Evolutionary conservation across 2,888 invertebrate species (phyloP), one percentile per base, ranked within the genome.

Genomic region (Archips xylosteana): DNA sequence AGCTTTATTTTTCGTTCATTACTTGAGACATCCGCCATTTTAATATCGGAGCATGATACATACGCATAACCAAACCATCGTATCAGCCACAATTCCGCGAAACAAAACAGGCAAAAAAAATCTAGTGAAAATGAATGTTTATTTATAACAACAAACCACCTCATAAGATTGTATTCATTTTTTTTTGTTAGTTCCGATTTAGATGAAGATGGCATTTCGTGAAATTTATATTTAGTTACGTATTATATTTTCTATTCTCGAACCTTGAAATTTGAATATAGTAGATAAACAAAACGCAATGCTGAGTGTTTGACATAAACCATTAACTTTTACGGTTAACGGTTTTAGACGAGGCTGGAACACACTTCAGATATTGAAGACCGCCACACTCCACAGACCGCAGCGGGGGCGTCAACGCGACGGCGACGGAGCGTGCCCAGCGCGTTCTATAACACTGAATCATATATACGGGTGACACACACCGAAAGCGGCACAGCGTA

Each of bases 1-100:
- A 92, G 87, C 85, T 94, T 94, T 83, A 92, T 81, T 92, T 94
- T 95, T 78, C 93, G 90, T 54, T 94, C 94, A 85, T 81, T 87
- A 82, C 84, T 91, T 91, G 93, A 87, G 94, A 94, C 94, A 94
- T 94, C 94, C 89, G 94, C 94, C 94, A 94, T 94, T 94, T 94
- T 94, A 88, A 78, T 90, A 92, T 90, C 92, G 84, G 88, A 89
- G 87, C 86, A 69, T 51, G 61, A 61, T 69, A 69, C 67, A 71
- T 74, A 75, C 70, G 66, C 66, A 75, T 74, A 71, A 75, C 80
- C 83, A 83, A 84, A 85, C 77, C 79, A 85, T 81, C 82, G 59
- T 83, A 83, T 80, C 78, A 75, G 80, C 81, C 83, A 74, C 75
- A 51, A 59, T 10, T 45, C 57, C 45, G 54, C 65, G 70, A 70